Conservation (phyloP, 2,113 vertebrate species). For the Columbina picui region DNA sequence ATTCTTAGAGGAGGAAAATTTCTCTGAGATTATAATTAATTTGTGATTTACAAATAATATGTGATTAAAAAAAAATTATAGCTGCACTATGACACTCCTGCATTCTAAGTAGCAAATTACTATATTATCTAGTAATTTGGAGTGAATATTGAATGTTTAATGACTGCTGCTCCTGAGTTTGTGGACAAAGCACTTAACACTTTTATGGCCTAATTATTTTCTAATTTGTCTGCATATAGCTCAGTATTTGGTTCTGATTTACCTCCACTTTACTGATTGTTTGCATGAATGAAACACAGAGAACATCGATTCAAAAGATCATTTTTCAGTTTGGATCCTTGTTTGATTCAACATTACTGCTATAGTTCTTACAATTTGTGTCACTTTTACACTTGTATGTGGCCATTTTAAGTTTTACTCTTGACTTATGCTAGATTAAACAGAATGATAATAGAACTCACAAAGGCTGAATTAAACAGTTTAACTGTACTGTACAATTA, state of each 20-base stretch:
- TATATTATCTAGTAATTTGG: not conserved
- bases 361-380: not conserved
- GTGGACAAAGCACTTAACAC: not conserved
- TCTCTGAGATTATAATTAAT: not conserved
- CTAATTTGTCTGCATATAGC: not conserved
- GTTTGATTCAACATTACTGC: not conserved
- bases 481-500: not conserved
- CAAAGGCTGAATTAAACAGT: not conserved
- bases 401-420: not conserved
- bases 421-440: not conserved
- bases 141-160: not conserved
- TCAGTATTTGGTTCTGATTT: not conserved
- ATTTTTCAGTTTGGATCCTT: not conserved
- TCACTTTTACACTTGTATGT: not conserved
- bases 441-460: not conserved
- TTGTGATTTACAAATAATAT: not conserved
- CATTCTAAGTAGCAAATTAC: not conserved
- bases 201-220: not conserved
- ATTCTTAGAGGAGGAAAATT: not conserved
- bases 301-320: not conserved
- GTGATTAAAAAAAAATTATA: not conserved
- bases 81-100: accelerated
- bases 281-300: not conserved
- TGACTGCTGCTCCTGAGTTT: not conserved
- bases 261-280: not conserved